Conservation (phyloP, 2,888 invertebrate genomes). For the Malthinus flaveolus region DNA sequence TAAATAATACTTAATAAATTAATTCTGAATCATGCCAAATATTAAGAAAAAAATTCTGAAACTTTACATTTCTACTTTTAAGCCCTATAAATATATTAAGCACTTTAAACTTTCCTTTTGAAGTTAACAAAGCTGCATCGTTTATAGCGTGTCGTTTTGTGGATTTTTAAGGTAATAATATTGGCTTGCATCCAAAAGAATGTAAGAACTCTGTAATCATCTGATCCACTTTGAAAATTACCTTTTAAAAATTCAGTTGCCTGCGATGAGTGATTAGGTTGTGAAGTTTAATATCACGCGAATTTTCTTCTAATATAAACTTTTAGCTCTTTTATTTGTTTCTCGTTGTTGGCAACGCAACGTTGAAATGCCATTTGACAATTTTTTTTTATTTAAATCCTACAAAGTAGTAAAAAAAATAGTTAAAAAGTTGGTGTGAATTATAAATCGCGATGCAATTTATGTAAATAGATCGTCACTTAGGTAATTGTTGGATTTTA, state of each 20-base stretch:
- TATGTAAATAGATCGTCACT: conserved; percentile 33
- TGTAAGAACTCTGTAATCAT: conserved; percentile 17
- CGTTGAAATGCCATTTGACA: neutral
- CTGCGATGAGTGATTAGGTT: conserved; percentile 21
- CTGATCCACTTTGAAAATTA: conserved; percentile 18
- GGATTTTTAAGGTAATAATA: neutral
- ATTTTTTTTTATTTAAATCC: neutral
- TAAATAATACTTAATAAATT: no score
- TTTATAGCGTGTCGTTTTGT: conserved; percentile 1
- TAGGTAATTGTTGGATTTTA: conserved; percentile 26
- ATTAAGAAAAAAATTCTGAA: no score
- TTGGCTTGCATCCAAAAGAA: conserved; percentile 5
- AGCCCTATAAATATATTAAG: no score
- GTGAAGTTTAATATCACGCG: conserved; percentile 18
- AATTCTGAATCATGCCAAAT: no score
- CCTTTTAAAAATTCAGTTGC: conserved; percentile 19
- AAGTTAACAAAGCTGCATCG: neutral
- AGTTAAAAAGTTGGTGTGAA: conserved; percentile 19
- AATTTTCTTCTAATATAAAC: conserved; percentile 1
- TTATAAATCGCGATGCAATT: conserved; percentile 27
- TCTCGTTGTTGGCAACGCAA: no score
- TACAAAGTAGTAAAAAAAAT: no score
- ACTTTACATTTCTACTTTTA: no score
- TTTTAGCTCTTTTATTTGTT: no score
- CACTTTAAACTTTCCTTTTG: neutral